These are phyloP conservation scores for Troglohyphantes excavatus DNA, from an alignment of 2,888 invertebrate genomes.

Conservation along the genomic window DNA sequence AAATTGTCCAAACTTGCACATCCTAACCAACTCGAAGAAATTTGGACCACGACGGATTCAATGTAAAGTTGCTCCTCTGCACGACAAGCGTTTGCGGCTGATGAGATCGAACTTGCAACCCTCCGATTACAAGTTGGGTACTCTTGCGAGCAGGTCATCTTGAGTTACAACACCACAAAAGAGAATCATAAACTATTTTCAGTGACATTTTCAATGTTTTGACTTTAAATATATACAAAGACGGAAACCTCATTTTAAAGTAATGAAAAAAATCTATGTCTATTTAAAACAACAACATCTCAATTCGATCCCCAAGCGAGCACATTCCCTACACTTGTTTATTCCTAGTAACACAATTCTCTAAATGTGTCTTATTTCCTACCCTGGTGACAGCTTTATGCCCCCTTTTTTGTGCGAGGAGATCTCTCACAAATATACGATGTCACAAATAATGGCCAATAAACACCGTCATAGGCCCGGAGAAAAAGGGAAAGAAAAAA, in stretches of 20 bases:
- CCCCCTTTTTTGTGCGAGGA: constrained; percentile 9
- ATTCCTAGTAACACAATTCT: background rate
- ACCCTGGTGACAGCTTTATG: constrained; percentile 15
- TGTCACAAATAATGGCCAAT: constrained; percentile 53
- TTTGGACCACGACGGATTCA: too few relatives aligned
- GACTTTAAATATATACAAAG: background rate
- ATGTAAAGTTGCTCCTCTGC: too few relatives aligned
- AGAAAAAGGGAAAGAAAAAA: background rate
- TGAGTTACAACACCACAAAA: too few relatives aligned
- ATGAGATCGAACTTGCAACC: too few relatives aligned
- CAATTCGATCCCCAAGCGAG: background rate
- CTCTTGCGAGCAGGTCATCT: too few relatives aligned
- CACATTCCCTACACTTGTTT: background rate
- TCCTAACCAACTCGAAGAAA: too few relatives aligned
- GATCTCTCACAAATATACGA: constrained; percentile 12
- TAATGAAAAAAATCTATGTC: background rate
- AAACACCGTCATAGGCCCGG: constrained; percentile 34
- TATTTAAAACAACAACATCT: background rate
- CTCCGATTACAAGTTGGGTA: too few relatives aligned
- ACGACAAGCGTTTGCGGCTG: too few relatives aligned
- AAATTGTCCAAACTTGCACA: too few relatives aligned
- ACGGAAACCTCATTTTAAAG: background rate
- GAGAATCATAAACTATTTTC: too few relatives aligned
- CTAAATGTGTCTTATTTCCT: constrained; percentile 17
- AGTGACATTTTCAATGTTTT: too few relatives aligned